Conservation (phyloP, 2,113 vertebrate species). For the Anguilla japonica region DNA sequence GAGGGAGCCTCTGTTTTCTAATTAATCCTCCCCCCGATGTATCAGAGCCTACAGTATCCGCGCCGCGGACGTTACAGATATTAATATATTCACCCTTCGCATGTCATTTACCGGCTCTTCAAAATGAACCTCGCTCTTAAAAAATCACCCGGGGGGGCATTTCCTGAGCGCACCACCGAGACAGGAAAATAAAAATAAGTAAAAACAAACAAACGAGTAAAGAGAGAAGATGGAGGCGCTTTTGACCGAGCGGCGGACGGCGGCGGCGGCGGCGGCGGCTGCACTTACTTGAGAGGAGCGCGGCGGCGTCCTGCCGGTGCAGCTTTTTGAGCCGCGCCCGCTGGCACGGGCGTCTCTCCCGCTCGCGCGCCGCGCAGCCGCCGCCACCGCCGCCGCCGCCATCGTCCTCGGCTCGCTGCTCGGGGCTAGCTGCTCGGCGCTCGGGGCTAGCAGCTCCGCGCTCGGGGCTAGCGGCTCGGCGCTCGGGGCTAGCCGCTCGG, state of each 20-base stretch:
- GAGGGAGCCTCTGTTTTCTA: neutral
- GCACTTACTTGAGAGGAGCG: slow-evolving; percentile 28
- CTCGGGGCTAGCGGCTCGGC: neutral
- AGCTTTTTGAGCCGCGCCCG: slow-evolving; percentile 21
- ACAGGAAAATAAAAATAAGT: neutral
- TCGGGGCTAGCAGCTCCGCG: neutral
- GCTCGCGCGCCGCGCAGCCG: neutral
- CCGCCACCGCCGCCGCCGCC: neutral
- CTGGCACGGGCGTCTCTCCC: neutral
- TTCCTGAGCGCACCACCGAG: neutral
- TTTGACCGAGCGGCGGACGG: neutral
- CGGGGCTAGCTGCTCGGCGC: too few species aligned
- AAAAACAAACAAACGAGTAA: neutral
- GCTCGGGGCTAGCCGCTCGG: neutral
- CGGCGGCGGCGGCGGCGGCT: neutral
- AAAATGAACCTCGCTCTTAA: neutral
- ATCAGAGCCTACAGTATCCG: neutral
- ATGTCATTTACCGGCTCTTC: neutral
- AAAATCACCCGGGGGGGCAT: neutral
- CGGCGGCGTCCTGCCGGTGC: neutral
- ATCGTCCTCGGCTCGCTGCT: too few species aligned
- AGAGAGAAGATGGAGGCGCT: neutral
- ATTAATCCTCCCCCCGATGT: neutral
- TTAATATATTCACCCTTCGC: neutral
- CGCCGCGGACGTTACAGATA: neutral